Percentiles rank a stretch among this genome's conserved stretches.
Evolutionary conservation across 64 coral and sea anemone genomes (phyloP).

Genomic region (Exaiptasia diaphana): DNA sequence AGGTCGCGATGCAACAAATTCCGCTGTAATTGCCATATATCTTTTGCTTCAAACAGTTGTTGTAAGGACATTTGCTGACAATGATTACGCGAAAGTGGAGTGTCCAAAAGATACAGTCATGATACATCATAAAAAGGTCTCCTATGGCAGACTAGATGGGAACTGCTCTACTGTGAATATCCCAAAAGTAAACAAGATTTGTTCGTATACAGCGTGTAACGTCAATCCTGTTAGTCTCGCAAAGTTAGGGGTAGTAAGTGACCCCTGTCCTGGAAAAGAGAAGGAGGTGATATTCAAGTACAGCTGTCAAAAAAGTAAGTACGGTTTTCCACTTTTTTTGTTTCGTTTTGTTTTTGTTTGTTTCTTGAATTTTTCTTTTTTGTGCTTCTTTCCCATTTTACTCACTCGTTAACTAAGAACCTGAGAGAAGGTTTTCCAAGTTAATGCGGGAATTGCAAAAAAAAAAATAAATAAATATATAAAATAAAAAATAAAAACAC

Average conservation of each 20-base stretch:
- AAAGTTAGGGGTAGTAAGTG: neutral
- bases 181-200: neutral
- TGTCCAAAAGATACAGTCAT: neutral
- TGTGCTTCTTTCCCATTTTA: no score
- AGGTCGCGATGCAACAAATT: no score
- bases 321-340: no score
- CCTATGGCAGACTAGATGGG: neutral
- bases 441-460: no score
- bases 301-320: constrained; percentile 52
- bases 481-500: no score
- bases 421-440: no score
- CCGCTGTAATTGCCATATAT: neutral
- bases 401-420: no score
- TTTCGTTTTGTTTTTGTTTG: no score
- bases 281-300: constrained; percentile 11
- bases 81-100: constrained; percentile 12
- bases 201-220: neutral
- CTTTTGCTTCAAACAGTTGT: constrained; percentile 20
- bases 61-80: constrained; percentile 10
- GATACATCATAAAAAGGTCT: neutral
- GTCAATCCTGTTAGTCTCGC: neutral
- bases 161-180: neutral
- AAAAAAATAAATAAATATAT: no score
- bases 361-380: no score
- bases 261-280: neutral